Conservation (phyloP, 2,113 vertebrate genomes). For the Ahaetulla prasina region DNA sequence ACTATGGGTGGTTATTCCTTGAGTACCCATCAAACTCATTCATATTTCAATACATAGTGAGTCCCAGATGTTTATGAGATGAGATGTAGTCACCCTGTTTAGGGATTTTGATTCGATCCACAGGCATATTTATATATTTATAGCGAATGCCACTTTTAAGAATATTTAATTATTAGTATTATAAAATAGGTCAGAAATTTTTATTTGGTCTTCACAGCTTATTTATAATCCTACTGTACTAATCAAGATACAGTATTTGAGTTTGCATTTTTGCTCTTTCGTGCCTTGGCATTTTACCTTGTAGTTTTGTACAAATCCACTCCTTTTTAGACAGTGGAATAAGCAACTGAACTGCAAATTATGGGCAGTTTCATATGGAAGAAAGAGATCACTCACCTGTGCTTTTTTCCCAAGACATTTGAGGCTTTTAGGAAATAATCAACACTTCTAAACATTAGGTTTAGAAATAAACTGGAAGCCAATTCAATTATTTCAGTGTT, state of each 20-base stretch:
- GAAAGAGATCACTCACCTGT: background rate
- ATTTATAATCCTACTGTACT: background rate
- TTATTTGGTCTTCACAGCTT: background rate
- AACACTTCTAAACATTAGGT: background rate
- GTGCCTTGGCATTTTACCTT: background rate
- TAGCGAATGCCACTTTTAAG: background rate
- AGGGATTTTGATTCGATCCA: background rate
- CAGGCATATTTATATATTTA: background rate
- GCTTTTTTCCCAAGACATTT: background rate
- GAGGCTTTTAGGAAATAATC: background rate
- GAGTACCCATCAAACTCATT: background rate
- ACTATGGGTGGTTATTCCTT: background rate
- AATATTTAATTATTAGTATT: background rate
- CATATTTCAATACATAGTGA: background rate
- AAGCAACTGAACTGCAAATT: background rate
- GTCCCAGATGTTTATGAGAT: background rate
- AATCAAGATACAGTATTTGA: background rate
- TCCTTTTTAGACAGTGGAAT: background rate
- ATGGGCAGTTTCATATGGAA: background rate
- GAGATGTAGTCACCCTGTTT: background rate
- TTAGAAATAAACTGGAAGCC: background rate
- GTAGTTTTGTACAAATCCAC: background rate
- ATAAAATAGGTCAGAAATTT: background rate
- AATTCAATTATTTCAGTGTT: background rate
- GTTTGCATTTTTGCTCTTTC: background rate